Evolutionary conservation across 30 jellyfish, hydroid and myxozoan genomes (phyloP).

Genomic region (Aurelia sp.): DNA sequence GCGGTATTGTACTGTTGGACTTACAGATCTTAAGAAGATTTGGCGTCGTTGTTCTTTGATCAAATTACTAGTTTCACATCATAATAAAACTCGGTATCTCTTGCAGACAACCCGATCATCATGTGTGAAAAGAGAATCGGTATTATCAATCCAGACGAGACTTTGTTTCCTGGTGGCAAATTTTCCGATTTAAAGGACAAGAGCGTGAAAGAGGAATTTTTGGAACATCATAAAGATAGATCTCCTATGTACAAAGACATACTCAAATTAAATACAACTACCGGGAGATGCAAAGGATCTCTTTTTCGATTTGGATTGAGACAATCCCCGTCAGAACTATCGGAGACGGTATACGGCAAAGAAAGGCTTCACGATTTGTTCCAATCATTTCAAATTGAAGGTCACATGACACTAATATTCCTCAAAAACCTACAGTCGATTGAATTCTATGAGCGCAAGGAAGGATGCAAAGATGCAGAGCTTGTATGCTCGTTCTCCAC

Average conservation of each 20-base stretch:
- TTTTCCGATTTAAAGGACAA: not conserved
- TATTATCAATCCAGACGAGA: slow-evolving; percentile 65
- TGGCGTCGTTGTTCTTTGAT: too few relatives aligned
- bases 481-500: slow-evolving; percentile 37
- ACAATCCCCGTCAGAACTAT: slow-evolving; percentile 61
- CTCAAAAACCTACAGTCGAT: slow-evolving; percentile 51
- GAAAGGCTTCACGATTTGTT: slow-evolving; percentile 40
- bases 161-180: slow-evolving; percentile 42
- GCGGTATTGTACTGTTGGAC: too few relatives aligned
- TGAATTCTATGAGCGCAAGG: slow-evolving; percentile 36
- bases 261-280: slow-evolving; percentile 1
- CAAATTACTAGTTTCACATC: too few relatives aligned
- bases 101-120: slow-evolving; percentile 70
- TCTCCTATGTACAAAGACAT: not conserved
- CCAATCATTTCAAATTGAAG: slow-evolving; percentile 61
- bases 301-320: slow-evolving; percentile 72
- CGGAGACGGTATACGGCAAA: slow-evolving; percentile 46
- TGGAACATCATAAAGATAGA: slow-evolving; percentile 1
- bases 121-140: slow-evolving; percentile 54
- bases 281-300: slow-evolving; percentile 69
- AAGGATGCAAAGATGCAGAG: slow-evolving; percentile 33
- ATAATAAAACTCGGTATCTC: not conserved
- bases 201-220: not conserved
- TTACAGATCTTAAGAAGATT: too few relatives aligned
- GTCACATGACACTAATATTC: slow-evolving; percentile 67